Conservation (phyloP, 30 jellyfish, hydroid and myxozoan species). For the Cassiopea andromeda region DNA sequence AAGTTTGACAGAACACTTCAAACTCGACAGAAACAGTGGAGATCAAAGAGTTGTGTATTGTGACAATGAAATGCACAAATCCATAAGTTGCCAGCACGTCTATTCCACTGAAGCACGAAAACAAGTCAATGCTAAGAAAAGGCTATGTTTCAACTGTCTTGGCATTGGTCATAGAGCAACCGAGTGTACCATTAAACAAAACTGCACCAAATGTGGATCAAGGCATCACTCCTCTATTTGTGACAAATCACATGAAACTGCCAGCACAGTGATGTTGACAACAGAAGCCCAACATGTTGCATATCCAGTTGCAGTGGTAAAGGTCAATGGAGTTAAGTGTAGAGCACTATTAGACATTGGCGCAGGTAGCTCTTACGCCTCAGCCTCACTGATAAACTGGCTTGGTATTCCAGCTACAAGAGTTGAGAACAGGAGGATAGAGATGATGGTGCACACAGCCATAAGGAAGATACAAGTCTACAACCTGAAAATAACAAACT, state of each 20-base stretch:
- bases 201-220: conserved; percentile 18
- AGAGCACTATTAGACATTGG: conserved; percentile 75
- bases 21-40: not conserved
- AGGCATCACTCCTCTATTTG: conserved; percentile 49
- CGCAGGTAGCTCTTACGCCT: conserved; percentile 72
- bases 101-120: conserved; percentile 29
- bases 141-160: conserved; percentile 22
- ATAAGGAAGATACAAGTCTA: conserved; percentile 17
- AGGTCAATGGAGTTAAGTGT: conserved; percentile 74
- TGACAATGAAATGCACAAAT: conserved; percentile 23
- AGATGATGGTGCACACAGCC: conserved; percentile 59
- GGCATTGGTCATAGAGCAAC: conserved; percentile 44
- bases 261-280: conserved; percentile 44
- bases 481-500: conserved; percentile 7
- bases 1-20: conserved; percentile 4
- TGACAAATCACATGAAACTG: conserved; percentile 22
- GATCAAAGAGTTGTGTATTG: not conserved
- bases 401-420: not conserved
- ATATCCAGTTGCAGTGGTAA: conserved; percentile 70
- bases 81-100: conserved; percentile 18
- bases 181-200: conserved; percentile 39
- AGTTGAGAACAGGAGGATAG: conserved; percentile 41
- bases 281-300: conserved; percentile 24
- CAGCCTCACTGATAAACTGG: conserved; percentile 29
- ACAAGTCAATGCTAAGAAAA: conserved; percentile 27